Base-by-base conservation (phyloP, 2,888 invertebrate species). In the Lasius fuliginosus region DNA sequence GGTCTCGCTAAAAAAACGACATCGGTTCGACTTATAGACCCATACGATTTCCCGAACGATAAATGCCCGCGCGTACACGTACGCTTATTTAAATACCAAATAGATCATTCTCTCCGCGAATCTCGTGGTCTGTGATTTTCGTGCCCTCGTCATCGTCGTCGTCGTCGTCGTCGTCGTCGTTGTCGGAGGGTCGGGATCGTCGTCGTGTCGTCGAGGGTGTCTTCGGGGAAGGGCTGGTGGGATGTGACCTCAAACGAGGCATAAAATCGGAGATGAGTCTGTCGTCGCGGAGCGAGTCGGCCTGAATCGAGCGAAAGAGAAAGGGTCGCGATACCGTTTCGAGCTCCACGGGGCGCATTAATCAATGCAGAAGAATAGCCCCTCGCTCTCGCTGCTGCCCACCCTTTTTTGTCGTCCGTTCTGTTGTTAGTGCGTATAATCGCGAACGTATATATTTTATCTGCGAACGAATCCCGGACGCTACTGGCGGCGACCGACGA, bases 191-290 rank as follows among this genome's bases (percentile, higher is more conserved):
- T 73, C 42, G 76, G 30, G 49, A 73, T 75, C 42, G 73, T 83
- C 75, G 75, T 46, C 27, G 65, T 67, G 49, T 67, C 73, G 77
- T 65, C 71, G 73, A 67, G 82, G 68, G 64, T 58, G 56, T 64
- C 56, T 46, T 76, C 56, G 84, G 77, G 76, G 71, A 53, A 67
- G 60, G 87, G 83, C 73, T 65, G 73, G 62, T 58, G 82, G 73
- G 76, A 68, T 67, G 89, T 74, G 90, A 64, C 81, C 83, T 91
- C 91, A 89, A 91, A 90, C 91, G 91, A 91, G 88, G 88, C 92
- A 92, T 91, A 91, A 92, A 91, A 91, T 91, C 91, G 91, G 88
- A 89, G 90, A 91, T 91, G 91, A 91, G 89, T 88, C 87, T 85
- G 90, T 89, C 86, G 86, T 88, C 87, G 90, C 86, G 88, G 83